phyloP scores from a whole-genome alignment of 2,797 vertebrate genomes.

The Argyrosomus regius region DNA sequence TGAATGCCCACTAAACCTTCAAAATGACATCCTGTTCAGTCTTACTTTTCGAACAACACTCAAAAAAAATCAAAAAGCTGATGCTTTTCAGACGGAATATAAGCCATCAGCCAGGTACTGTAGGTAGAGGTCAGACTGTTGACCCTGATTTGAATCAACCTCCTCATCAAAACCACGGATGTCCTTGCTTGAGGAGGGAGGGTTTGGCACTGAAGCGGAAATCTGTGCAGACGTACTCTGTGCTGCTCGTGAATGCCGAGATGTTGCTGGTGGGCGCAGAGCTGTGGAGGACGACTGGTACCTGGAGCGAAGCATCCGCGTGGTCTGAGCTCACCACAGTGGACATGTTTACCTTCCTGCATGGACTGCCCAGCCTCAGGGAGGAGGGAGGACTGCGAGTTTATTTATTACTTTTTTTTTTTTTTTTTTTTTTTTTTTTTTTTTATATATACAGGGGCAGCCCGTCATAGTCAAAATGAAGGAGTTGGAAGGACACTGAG shows the following conservation, averaged over 20 bases:
- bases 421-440: slow-evolving; percentile 44
- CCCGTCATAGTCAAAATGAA: slow-evolving; percentile 62
- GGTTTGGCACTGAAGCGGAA: slow-evolving; percentile 71
- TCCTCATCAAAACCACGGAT: slow-evolving; percentile 67
- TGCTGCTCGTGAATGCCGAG: slow-evolving; percentile 62
- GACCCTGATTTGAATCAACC: slow-evolving; percentile 78
- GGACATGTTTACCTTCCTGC: slow-evolving; percentile 88
- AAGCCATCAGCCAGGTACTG: slow-evolving; percentile 72
- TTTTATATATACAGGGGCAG: slow-evolving; percentile 66
- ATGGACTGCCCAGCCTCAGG: slow-evolving; percentile 73
- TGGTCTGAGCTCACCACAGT: slow-evolving; percentile 82
- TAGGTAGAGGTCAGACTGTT: slow-evolving; percentile 72
- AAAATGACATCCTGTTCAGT: slow-evolving; percentile 17
- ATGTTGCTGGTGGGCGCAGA: slow-evolving; percentile 77
- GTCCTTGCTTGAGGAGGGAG: slow-evolving; percentile 78
- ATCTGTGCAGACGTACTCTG: slow-evolving; percentile 73
- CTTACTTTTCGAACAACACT: slow-evolving; percentile 24
- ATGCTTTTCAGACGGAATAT: slow-evolving; percentile 47
- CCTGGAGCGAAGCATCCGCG: slow-evolving; percentile 81
- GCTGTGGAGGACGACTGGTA: slow-evolving; percentile 80
- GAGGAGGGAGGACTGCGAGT: slow-evolving; percentile 50
- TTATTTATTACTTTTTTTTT: slow-evolving; percentile 44
- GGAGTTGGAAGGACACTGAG: slow-evolving; percentile 64
- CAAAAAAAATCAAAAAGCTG: slow-evolving; percentile 32
- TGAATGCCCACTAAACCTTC: slow-evolving; percentile 36